Evolutionary conservation across 1,140 invertebrate species (phyloP), one percentile per base, ranked within the genome.

Genomic region (Rhyzopertha dominica): DNA sequence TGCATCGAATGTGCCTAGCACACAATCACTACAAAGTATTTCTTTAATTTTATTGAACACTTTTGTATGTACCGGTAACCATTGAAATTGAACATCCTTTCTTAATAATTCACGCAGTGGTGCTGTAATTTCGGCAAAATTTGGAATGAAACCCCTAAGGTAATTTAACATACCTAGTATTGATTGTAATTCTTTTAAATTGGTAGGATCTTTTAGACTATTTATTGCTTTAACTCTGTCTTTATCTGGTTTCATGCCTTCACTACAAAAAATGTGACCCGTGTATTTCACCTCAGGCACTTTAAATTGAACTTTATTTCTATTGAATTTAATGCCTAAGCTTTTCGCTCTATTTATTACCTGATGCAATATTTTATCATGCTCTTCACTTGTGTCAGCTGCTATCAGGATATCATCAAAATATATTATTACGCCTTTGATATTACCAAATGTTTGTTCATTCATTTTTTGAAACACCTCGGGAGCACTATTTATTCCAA

Each of bases 401-500:
- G 24, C 25, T 20, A 53, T 46, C 20, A 49, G 42, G 16, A 45
- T 39, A 34, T 55, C 43, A 46, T 55, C 46, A 49, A 53, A 43
- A 47, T 55, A 51, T 20, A 54, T 51, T 17, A 31, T 28, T 4
- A 41, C 35, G 42, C 8, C 4, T 36, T 58, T 12, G 32, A 51
- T 24, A 23, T 47, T 45, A 41, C 48, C 43, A 42, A 44, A 44
- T 12, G 34, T 32, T 37, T 63, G 42, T 12, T 40, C 35, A 43
- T 65, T 61, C 12, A 46, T 29, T 38, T 38, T 44, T 35, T 69
- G 65, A 46, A 69, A 71, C 14, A 63, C 49, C 52, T 71, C 63
- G 9, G 66, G 59, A 10, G 60, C 57, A 24, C 46, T 26, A 29
- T 49, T 63, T 12, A 70, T 24, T 0, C 68, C 64, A 63, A 61